These are phyloP conservation scores for Isaurus tuberculatus DNA, from an alignment of 92 coral and sea anemone species.

Conservation along the genomic window DNA sequence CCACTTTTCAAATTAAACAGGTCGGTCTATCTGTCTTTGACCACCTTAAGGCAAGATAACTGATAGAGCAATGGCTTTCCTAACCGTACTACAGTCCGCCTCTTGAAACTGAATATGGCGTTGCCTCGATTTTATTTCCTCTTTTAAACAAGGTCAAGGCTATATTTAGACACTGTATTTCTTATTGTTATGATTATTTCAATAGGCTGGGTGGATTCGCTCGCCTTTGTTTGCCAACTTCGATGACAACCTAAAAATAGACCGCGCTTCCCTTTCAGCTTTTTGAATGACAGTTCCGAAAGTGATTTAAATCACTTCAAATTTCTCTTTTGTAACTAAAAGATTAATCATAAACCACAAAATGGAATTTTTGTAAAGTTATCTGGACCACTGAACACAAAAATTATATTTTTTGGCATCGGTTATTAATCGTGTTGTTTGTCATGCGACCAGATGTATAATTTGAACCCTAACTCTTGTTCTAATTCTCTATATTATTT, in stretches of 20 bases:
- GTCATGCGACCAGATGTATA: not conserved
- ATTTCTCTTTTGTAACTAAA: not conserved
- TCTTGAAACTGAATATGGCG: constrained; percentile 21
- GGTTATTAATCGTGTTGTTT: not conserved
- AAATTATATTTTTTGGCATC: not conserved
- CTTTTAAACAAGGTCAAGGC: constrained; percentile 29
- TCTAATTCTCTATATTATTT: no score
- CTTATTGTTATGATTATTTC: constrained; percentile 30
- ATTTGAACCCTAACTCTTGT: not conserved
- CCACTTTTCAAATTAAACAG: not conserved
- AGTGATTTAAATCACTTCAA: not conserved
- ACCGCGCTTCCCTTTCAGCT: not conserved
- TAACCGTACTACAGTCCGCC: not conserved
- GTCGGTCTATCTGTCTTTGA: not conserved
- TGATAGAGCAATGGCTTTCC: not conserved
- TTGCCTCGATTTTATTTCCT: constrained; percentile 9
- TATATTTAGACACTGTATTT: constrained; percentile 35
- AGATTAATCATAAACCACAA: not conserved
- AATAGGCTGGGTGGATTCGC: constrained; percentile 24
- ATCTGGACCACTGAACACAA: not conserved
- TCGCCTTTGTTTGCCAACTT: constrained; percentile 22
- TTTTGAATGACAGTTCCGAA: not conserved
- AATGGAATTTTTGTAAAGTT: not conserved
- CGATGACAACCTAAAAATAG: constrained; percentile 27
- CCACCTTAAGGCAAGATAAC: not conserved